These are phyloP conservation scores for Platycheirus rosarum DNA, from an alignment of 2,888 invertebrate species.

Conservation along the genomic window DNA sequence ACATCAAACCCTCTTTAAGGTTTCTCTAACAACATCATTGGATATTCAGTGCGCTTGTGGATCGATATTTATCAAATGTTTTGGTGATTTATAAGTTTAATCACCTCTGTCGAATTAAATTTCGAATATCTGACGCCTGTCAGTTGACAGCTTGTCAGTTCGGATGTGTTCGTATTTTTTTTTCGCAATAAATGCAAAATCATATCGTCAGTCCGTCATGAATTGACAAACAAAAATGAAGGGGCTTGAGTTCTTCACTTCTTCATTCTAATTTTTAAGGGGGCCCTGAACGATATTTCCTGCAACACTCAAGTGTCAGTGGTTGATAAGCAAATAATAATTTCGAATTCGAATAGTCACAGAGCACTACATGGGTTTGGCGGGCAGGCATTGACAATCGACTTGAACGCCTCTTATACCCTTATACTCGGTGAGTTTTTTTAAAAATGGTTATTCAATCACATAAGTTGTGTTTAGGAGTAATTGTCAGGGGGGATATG, in stretches of 20 bases:
- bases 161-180: not conserved
- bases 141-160: not conserved
- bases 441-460: slow-evolving; percentile 24
- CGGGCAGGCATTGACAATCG: slow-evolving; percentile 4
- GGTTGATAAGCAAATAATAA: slow-evolving; percentile 7
- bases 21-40: not conserved
- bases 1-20: slow-evolving; percentile 40
- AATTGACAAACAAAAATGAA: not conserved
- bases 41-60: not conserved
- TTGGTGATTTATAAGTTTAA: slow-evolving; percentile 61
- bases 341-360: slow-evolving; percentile 1
- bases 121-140: slow-evolving; percentile 58
- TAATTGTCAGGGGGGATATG: not conserved
- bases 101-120: slow-evolving; percentile 53
- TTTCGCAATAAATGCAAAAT: slow-evolving; percentile 11
- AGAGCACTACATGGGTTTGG: not conserved
- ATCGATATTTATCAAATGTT: slow-evolving; percentile 40
- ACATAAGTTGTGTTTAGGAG: not conserved
- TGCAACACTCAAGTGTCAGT: not conserved
- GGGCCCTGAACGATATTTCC: not conserved
- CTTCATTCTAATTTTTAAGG: not conserved
- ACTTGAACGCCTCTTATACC: slow-evolving; percentile 2
- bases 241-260: not conserved
- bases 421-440: not conserved
- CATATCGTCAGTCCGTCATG: slow-evolving; percentile 11